Evolutionary conservation across 2,888 invertebrate genomes (phyloP), one percentile per base, ranked within the genome.

Genomic region (Agrochola lota): DNA sequence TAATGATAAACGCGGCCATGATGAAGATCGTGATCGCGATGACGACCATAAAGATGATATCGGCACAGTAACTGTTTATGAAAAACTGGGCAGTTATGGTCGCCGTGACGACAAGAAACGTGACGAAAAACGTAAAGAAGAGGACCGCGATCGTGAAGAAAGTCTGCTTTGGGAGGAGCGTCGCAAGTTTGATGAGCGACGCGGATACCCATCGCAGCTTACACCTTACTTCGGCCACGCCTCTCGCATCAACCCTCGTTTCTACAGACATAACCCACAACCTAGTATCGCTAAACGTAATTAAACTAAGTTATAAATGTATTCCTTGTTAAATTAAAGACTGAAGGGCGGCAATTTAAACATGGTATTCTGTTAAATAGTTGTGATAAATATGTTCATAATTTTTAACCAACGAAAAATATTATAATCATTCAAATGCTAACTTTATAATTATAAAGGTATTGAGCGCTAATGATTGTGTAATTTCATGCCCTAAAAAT

Each of bases 171-270:
- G 43, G 72, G 78, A 80, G 46, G 76, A 83, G 7, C 86, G 78
- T n/a, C 86, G 80, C 40, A 85, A 79, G 49, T 78, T 80, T 17
- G 79, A 78, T 23, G 73, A 89, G 55, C 80, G 77, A 7, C 84
- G 81, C 23, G 84, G 81, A 43, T 78, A 88, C 75, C 81, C 77
- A 46, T 71, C 78, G 20, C 73, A 74, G 5, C 83, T 77, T 26
- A 79, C 85, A 1, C 80, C 86, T n/a, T 86, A 81, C 55, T 74
- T 78, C 30, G 74, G 74, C 23, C 71, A 70, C 11, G 63, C 85
- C 40, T 72, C 83, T 59, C 87, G 80, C 68, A 74, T 84, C 40
- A 76, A 87, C 55, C 90, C 88, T 63, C 88, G 86, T 64, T 88
- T 83, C 76, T 84, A 88, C 62, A 84, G 81, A 78, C 71, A 83